phyloP scores from a whole-genome alignment of 1,140 invertebrate species.

The Eriocheir sinensis region DNA sequence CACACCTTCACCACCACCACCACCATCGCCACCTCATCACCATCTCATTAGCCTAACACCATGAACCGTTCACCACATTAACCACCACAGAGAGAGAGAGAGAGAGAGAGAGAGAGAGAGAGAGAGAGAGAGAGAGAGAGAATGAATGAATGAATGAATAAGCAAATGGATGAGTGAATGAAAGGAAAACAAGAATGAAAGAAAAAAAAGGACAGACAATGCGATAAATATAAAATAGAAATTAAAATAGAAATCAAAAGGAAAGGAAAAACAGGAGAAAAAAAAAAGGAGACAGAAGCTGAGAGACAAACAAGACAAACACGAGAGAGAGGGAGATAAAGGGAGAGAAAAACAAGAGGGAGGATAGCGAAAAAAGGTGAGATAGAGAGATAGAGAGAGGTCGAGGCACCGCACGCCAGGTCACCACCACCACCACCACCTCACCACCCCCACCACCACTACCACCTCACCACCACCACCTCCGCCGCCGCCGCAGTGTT shows the following conservation, averaged over 20 bases:
- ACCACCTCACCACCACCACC: too few species aligned
- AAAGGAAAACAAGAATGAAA: neutral
- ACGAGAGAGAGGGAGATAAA: too few species aligned
- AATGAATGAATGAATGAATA: neutral
- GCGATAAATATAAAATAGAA: too few species aligned
- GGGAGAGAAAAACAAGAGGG: too few species aligned
- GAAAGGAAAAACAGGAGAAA: neutral
- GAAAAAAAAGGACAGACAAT: neutral
- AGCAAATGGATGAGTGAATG: neutral
- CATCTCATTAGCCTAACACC: too few species aligned
- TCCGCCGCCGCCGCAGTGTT: too few species aligned
- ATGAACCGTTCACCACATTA: neutral
- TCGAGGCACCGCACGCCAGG: neutral
- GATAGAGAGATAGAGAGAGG: neutral
- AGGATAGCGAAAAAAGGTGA: neutral
- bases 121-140: conserved; percentile 38
- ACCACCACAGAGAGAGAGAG: neutral
- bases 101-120: conserved; percentile 16
- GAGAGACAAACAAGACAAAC: too few species aligned
- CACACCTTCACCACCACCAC: too few species aligned
- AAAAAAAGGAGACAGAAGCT: neutral
- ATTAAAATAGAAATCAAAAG: too few species aligned
- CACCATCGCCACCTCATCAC: too few species aligned
- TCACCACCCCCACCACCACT: too few species aligned
- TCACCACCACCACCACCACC: too few species aligned